Conservation (phyloP, 2,113 vertebrate genomes). For the Lethenteron reissneri region DNA sequence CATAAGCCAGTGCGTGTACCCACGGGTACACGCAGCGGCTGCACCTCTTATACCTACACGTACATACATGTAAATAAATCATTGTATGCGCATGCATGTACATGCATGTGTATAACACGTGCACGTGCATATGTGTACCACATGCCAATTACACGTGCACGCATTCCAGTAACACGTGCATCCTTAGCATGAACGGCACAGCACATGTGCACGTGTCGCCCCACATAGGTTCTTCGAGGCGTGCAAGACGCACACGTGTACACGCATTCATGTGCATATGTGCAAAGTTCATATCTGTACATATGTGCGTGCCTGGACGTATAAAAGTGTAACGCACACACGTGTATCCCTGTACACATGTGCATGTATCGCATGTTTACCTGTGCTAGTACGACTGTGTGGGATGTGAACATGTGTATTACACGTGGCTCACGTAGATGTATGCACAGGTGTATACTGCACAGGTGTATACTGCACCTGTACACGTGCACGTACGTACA, state of each 20-base stretch:
- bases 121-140: neutral
- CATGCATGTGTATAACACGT: neutral
- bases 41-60: neutral
- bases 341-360: neutral
- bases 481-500: neutral
- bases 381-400: neutral
- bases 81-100: neutral
- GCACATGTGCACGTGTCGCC: no score
- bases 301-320: no score
- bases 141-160: neutral
- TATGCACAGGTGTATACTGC: neutral
- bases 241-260: no score
- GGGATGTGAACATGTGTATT: neutral
- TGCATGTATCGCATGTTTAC: neutral
- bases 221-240: no score
- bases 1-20: no score
- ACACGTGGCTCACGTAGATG: neutral
- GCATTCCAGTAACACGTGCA: no score
- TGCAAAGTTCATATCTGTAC: no score
- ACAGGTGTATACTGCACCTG: neutral
- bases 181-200: no score
- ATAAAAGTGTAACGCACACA: neutral
- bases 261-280: no score
- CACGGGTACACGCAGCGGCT: no score
- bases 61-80: neutral